Base-by-base conservation (phyloP, 2,888 invertebrate species). In the Eilema griseolum region DNA sequence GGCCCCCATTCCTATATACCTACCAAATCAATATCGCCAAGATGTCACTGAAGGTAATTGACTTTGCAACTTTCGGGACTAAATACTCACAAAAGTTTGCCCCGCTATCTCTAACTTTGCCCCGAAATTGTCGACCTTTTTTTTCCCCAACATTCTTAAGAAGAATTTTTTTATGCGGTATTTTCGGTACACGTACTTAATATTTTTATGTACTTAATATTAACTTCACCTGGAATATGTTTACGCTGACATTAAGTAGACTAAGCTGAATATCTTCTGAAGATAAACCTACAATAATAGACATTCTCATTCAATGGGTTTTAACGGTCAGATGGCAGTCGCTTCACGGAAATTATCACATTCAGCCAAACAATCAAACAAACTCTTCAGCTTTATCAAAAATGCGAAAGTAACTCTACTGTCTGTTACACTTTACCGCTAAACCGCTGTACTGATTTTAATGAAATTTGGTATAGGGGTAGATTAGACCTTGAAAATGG, bases 61-160 rank as follows among this genome's bases (percentile, higher is more conserved):
- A 78, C 71, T 78, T 78, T 14, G 31, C 52, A 78, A 78, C 71
- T 80, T 75, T 64, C 52, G 20, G 4, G 62, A 65, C 77, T 78
- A 75, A 80, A 79, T 78, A 73, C 76, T 72, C 20, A 16, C 52
- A 37, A 69, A 61, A 78, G 64, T 74, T 70, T 14, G 63, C 8
- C 56, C 16, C 23, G 46, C 64, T 72, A 71, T 73, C 78, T 65
- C 60, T 26, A 70, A 79, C 70, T 73, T 71, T 61, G 24, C 20
- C 56, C 57, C 65, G 16, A 69, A 69, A 61, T 61, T 52, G 33
- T 23, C 26, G 62, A 63, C 68, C 24, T 65, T 75, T 59, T 26
- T 69, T 66, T n/a, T 24, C 28, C n/a, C 65, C 56, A 60, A 61
- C 37, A 73, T 31, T 70, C 33, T 70, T 37, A 1, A 11, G 37